Percentiles rank a stretch among this genome's conserved stretches.
These are phyloP conservation scores for Patella depressa DNA, from an alignment of 2,888 invertebrate genomes.

Conservation along the genomic window DNA sequence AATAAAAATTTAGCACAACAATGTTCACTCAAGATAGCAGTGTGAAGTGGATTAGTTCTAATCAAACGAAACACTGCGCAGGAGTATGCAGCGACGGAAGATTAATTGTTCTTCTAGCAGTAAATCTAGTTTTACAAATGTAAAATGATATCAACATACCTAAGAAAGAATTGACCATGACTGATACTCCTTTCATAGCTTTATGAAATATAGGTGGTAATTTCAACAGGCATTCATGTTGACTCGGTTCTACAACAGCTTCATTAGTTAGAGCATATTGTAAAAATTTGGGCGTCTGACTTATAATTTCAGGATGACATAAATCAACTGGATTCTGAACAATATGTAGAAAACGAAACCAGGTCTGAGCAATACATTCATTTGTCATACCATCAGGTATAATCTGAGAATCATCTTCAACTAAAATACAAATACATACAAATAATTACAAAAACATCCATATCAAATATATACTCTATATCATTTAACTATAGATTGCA, in stretches of 20 bases:
- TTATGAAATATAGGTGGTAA: slow-evolving; percentile 91
- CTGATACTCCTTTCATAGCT: slow-evolving; percentile 93
- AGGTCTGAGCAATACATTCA: slow-evolving; percentile 89
- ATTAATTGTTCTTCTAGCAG: too few relatives aligned
- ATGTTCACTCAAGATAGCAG: too few relatives aligned
- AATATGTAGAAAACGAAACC: slow-evolving; percentile 94
- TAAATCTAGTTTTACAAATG: too few relatives aligned
- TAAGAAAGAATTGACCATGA: slow-evolving; percentile 94
- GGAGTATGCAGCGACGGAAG: too few relatives aligned
- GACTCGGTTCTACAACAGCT: slow-evolving; percentile 85
- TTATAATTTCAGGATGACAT: slow-evolving; percentile 72
- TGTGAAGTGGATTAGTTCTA: too few relatives aligned
- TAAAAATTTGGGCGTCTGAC: slow-evolving; percentile 81
- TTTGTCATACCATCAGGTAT: slow-evolving; percentile 89
- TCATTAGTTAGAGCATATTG: slow-evolving; percentile 87
- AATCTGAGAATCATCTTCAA: slow-evolving; percentile 86
- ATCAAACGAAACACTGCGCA: too few relatives aligned
- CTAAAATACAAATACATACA: slow-evolving; percentile 72
- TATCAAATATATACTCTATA: too few relatives aligned
- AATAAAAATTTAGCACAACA: too few relatives aligned
- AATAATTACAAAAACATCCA: not conserved
- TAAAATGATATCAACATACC: slow-evolving; percentile 76
- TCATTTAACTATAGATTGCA: too few relatives aligned
- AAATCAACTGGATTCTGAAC: slow-evolving; percentile 95
- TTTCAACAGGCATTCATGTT: slow-evolving; percentile 76